phyloP scores from a whole-genome alignment of 2,113 vertebrate genomes.

The Tupaia tana region DNA sequence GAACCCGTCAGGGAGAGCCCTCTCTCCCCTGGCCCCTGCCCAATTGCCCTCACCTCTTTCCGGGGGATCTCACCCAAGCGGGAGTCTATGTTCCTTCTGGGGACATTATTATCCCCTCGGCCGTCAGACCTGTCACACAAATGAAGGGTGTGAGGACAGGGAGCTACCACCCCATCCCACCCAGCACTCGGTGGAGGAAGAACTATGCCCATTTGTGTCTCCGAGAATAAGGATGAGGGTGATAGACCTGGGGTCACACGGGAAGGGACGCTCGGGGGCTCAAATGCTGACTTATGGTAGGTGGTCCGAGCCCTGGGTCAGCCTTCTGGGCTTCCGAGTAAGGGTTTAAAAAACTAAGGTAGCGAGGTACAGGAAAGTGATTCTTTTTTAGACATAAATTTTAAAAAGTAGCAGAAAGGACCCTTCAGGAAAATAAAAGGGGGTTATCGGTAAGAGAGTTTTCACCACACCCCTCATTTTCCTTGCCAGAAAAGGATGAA shows the following conservation, averaged over 20 bases:
- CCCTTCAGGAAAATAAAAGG: background rate
- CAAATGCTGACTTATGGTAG: background rate
- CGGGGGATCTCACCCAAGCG: constrained; percentile 71
- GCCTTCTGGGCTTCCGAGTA: background rate
- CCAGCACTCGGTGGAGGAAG: background rate
- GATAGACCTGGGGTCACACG: background rate
- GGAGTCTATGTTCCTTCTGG: constrained; percentile 74
- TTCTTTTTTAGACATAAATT: background rate
- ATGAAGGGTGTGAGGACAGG: background rate
- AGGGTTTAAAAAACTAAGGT: background rate
- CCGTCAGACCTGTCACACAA: constrained; percentile 61
- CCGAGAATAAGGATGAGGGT: constrained; percentile 17
- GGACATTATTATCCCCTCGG: constrained; percentile 28
- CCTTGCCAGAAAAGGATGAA: background rate
- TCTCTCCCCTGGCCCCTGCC: background rate
- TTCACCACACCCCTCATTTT: background rate
- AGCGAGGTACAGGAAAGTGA: background rate
- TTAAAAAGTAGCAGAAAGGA: background rate
- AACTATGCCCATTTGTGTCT: background rate
- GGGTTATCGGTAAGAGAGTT: background rate
- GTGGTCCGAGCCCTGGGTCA: background rate
- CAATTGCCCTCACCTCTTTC: constrained; percentile 79
- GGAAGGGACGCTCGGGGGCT: background rate
- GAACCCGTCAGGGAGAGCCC: background rate
- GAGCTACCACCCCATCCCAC: background rate